Evolutionary conservation across 2,113 vertebrate species (phyloP).

Genomic region (Lepus europaeus): DNA sequence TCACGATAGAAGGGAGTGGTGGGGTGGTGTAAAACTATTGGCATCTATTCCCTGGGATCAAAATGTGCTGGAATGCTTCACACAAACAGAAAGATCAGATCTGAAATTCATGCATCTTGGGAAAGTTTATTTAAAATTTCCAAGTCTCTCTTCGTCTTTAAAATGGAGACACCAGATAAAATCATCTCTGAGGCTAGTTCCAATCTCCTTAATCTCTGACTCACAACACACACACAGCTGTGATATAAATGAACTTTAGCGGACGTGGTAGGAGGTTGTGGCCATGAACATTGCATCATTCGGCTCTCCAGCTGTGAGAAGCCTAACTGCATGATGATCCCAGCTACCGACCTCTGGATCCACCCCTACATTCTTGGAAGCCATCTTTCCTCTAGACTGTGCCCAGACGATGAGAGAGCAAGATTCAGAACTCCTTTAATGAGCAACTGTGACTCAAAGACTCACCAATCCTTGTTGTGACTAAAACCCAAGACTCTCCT

Average conservation of each 20-base stretch:
- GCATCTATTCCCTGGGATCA: neutral
- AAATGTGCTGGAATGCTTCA: neutral
- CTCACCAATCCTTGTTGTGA: neutral
- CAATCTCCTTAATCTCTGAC: neutral
- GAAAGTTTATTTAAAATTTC: slow-evolving; percentile 37
- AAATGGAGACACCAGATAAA: slow-evolving; percentile 44
- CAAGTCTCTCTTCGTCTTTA: slow-evolving; percentile 21
- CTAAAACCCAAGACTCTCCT: neutral
- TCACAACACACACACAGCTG: neutral
- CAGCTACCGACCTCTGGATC: neutral
- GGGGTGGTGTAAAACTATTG: neutral
- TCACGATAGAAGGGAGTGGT: fast-evolving
- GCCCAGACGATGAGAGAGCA: neutral
- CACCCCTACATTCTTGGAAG: neutral
- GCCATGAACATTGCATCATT: neutral
- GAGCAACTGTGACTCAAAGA: neutral
- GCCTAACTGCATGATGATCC: neutral
- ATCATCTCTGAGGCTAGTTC: slow-evolving; percentile 23
- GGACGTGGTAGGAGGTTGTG: neutral
- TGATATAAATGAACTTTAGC: neutral
- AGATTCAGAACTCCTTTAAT: neutral
- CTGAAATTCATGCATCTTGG: neutral
- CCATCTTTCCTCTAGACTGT: neutral
- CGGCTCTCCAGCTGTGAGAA: neutral
- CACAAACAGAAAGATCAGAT: neutral